Conservation (phyloP, 1,140 invertebrate species). For the Bombus waltoni region DNA sequence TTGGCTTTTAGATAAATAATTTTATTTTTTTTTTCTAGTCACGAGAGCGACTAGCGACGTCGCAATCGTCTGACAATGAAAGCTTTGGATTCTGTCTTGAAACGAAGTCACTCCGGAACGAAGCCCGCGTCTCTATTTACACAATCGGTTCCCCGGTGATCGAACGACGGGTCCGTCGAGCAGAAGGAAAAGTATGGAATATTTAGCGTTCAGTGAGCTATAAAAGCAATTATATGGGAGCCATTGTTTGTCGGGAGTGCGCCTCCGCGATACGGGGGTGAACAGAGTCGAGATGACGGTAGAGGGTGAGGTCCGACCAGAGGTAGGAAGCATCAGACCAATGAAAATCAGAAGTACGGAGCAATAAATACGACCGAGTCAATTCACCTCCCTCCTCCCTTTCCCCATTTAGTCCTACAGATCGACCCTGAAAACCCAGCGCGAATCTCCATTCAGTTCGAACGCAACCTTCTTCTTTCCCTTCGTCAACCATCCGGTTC, state of each 20-base stretch:
- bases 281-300: slow-evolving; percentile 57
- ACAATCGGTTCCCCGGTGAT: slow-evolving; percentile 76
- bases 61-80: neutral
- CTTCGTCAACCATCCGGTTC: slow-evolving; percentile 43
- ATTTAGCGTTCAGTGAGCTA: slow-evolving; percentile 82
- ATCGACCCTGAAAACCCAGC: slow-evolving; percentile 46
- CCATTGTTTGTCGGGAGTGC: slow-evolving; percentile 82
- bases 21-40: neutral
- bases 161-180: slow-evolving; percentile 65
- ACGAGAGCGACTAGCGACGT: slow-evolving; percentile 5
- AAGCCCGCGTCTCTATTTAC: slow-evolving; percentile 73
- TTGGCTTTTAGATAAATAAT: neutral
- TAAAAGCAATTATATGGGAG: slow-evolving; percentile 82
- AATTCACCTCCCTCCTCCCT: slow-evolving; percentile 64
- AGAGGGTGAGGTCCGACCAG: slow-evolving; percentile 34
- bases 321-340: slow-evolving; percentile 64
- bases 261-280: slow-evolving; percentile 78
- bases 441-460: slow-evolving; percentile 72
- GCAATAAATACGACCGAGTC: slow-evolving; percentile 81
- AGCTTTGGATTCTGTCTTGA: slow-evolving; percentile 52
- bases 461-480: slow-evolving; percentile 62
- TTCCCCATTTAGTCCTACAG: slow-evolving; percentile 18
- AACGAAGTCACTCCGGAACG: slow-evolving; percentile 58
- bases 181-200: slow-evolving; percentile 81
- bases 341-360: slow-evolving; percentile 77